phyloP scores from a whole-genome alignment of 2,113 vertebrate genomes.

The Gavialis gangeticus region DNA sequence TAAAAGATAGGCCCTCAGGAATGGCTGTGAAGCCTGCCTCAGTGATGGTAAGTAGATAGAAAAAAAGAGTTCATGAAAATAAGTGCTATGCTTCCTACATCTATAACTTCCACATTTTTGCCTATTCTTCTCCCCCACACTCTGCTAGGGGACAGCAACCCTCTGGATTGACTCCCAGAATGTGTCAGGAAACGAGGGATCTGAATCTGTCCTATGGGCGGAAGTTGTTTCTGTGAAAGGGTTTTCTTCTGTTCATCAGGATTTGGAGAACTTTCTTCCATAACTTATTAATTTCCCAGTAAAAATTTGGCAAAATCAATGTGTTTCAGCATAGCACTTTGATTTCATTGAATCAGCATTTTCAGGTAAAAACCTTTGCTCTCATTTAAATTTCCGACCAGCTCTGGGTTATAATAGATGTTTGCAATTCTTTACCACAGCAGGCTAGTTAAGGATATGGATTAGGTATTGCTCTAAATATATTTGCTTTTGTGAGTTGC shows the following conservation, averaged over 20 bases:
- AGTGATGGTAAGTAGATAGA: not conserved
- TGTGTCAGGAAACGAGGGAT: not conserved
- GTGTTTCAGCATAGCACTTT: not conserved
- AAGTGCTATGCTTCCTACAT: conserved; percentile 16
- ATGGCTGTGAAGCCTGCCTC: not conserved
- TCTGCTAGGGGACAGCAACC: not conserved
- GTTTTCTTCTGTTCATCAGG: not conserved
- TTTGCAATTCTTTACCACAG: not conserved
- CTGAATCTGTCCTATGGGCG: not conserved
- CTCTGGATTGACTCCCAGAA: not conserved
- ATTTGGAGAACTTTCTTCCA: not conserved
- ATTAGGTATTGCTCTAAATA: not conserved
- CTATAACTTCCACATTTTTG: not conserved
- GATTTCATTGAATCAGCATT: not conserved
- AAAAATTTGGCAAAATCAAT: not conserved
- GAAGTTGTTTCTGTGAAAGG: not conserved
- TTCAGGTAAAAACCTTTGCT: not conserved
- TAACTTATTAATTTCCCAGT: not conserved
- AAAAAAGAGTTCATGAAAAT: conserved; percentile 18
- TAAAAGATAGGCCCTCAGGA: not conserved
- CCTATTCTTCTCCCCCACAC: conserved; percentile 38
- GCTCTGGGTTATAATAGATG: not conserved
- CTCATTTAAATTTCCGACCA: too few relatives aligned
- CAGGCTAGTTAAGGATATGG: not conserved
- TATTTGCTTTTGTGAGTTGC: conserved; percentile 19